Conservation (phyloP, 2,888 invertebrate genomes). For the Drosophila phalerata region DNA sequence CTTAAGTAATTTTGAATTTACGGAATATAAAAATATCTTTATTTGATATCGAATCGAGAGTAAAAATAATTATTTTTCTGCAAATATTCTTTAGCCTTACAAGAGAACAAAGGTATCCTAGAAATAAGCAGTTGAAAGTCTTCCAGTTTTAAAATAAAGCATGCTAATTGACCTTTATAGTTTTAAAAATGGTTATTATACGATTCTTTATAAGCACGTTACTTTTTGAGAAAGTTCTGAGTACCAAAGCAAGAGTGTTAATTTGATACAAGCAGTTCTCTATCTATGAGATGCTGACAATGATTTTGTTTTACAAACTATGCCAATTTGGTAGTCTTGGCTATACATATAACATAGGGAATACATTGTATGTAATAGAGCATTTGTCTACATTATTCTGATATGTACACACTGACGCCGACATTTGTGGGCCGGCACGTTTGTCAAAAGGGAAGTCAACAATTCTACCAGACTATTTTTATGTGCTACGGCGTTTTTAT, state of each 20-base stretch:
- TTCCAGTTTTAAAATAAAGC: neutral
- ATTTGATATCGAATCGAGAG: neutral
- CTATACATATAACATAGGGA: conserved; percentile 17
- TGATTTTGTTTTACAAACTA: conserved; percentile 17
- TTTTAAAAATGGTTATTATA: neutral
- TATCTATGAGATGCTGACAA: neutral
- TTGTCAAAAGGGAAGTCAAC: conserved; percentile 57
- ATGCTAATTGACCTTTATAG: neutral
- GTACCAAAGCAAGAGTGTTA: neutral
- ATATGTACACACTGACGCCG: conserved; percentile 45
- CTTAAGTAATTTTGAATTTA: neutral
- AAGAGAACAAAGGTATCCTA: neutral
- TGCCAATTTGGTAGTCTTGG: conserved; percentile 23
- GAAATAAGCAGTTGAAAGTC: neutral
- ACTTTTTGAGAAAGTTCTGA: neutral
- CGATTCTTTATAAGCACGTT: too few relatives aligned
- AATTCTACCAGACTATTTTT: conserved; percentile 64
- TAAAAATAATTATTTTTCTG: too few relatives aligned
- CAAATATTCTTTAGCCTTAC: too few relatives aligned
- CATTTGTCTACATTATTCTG: conserved; percentile 22
- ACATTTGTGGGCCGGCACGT: conserved; percentile 50
- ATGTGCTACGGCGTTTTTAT: conserved; percentile 54
- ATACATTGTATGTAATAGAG: conserved; percentile 8
- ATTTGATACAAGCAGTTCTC: neutral
- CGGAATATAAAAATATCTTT: neutral